Evolutionary conservation across 2,797 vertebrate genomes (phyloP).

Genomic region (Diplodus sargus): DNA sequence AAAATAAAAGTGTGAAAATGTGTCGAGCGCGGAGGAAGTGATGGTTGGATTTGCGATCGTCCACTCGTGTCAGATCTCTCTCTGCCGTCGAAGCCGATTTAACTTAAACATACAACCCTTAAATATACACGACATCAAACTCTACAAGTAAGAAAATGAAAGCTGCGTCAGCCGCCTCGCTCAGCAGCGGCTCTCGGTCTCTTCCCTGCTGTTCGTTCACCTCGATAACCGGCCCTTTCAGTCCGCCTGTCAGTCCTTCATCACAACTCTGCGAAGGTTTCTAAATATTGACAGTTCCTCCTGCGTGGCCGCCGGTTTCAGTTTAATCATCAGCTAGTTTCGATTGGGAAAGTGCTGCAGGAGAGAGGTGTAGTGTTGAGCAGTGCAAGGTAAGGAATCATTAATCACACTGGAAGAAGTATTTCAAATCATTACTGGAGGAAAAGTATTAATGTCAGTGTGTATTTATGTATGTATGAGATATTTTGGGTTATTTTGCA

Average conservation of each 20-base stretch:
- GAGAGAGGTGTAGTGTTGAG: neutral
- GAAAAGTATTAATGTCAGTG: too few species aligned
- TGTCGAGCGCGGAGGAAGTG: conserved; percentile 2
- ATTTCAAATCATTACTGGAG: neutral
- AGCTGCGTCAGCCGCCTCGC: neutral
- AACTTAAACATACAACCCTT: neutral
- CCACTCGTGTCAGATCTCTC: neutral
- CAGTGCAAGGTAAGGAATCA: conserved; percentile 20
- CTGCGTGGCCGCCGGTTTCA: neutral
- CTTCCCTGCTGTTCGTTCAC: conserved; percentile 25
- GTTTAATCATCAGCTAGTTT: conserved; percentile 9
- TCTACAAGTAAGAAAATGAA: neutral
- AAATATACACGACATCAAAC: neutral
- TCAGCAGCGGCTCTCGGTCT: conserved; percentile 24
- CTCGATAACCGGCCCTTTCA: conserved; percentile 7
- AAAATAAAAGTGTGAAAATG: conserved; percentile 11
- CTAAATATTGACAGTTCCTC: conserved; percentile 3
- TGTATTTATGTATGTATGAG: too few species aligned
- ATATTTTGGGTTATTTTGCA: too few species aligned
- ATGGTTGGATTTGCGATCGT: neutral
- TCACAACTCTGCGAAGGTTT: neutral
- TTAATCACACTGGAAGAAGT: neutral
- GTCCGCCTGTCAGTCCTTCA: conserved; percentile 22
- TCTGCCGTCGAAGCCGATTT: neutral
- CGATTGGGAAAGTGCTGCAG: neutral